Evolutionary conservation across 2,113 vertebrate species (phyloP).

Genomic region (Edolisoma coerulescens): DNA sequence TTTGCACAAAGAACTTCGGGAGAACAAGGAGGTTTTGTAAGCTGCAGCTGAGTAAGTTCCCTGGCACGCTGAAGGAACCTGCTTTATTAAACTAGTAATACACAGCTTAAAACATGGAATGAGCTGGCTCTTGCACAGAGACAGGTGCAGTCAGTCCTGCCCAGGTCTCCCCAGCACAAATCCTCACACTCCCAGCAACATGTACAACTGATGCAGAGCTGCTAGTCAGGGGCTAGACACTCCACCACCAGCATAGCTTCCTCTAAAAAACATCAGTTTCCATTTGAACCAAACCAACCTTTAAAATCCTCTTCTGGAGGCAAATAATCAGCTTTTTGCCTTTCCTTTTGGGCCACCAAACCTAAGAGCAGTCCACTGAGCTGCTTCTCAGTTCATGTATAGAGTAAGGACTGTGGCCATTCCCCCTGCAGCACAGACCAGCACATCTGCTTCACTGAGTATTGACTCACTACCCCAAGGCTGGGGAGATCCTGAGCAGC

Average conservation of each 20-base stretch:
- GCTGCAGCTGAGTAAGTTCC: slow-evolving; percentile 27
- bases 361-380: not conserved
- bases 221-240: not conserved
- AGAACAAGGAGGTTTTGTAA: slow-evolving; percentile 42
- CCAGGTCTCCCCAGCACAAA: not conserved
- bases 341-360: not conserved
- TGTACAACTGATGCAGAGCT: not conserved
- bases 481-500: not conserved
- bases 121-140: slow-evolving; percentile 6
- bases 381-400: not conserved
- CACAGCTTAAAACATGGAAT: slow-evolving; percentile 27
- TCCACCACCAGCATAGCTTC: not conserved
- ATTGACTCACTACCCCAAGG: not conserved
- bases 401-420: not conserved
- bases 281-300: not conserved
- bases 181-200: not conserved
- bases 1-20: slow-evolving; percentile 27
- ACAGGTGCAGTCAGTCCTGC: not conserved
- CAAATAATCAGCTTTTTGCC: not conserved
- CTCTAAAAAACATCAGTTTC: not conserved
- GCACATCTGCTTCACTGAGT: not conserved
- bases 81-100: slow-evolving; percentile 40
- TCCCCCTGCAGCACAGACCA: not conserved
- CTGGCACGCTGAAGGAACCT: slow-evolving; percentile 30
- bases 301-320: not conserved